These are phyloP conservation scores for Sebastes fasciatus DNA, from an alignment of 2,113 vertebrate species.

Conservation along the genomic window DNA sequence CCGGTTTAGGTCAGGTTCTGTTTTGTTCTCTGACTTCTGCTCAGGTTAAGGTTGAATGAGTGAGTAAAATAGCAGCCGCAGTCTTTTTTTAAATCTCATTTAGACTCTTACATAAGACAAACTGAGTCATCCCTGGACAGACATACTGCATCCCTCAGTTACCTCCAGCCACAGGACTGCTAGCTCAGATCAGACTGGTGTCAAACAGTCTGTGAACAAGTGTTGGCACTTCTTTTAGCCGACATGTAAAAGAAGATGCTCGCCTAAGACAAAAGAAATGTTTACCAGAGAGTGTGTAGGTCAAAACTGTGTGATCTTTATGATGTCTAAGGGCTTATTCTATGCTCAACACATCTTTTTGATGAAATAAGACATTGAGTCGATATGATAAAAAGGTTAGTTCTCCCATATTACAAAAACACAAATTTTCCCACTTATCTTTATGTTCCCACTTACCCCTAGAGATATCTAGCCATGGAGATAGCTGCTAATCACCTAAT, in stretches of 20 bases:
- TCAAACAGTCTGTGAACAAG: slow-evolving; percentile 45
- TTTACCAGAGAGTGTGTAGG: not conserved
- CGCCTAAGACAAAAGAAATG: not conserved
- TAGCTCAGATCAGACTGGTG: slow-evolving; percentile 40
- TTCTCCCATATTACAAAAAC: not conserved
- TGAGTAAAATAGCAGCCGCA: slow-evolving; percentile 29
- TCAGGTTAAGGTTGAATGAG: slow-evolving; percentile 33
- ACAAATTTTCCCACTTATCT: not conserved
- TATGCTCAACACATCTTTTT: not conserved
- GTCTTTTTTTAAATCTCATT: slow-evolving; percentile 32
- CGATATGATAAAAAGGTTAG: not conserved
- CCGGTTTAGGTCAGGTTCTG: slow-evolving; percentile 14
- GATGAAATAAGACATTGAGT: not conserved
- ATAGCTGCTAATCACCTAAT: not conserved
- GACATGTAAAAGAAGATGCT: not conserved
- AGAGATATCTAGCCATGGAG: not conserved
- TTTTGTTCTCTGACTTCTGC: slow-evolving; percentile 28
- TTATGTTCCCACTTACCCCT: not conserved
- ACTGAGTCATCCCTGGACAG: slow-evolving; percentile 60
- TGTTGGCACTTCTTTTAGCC: slow-evolving; percentile 25
- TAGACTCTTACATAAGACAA: slow-evolving; percentile 60
- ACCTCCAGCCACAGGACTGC: slow-evolving; percentile 23
- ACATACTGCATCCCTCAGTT: slow-evolving; percentile 35
- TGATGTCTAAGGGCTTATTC: too few relatives aligned
- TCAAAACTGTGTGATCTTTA: not conserved